Conservation (phyloP, 1,140 invertebrate genomes). For the Hirudo medicinalis region DNA sequence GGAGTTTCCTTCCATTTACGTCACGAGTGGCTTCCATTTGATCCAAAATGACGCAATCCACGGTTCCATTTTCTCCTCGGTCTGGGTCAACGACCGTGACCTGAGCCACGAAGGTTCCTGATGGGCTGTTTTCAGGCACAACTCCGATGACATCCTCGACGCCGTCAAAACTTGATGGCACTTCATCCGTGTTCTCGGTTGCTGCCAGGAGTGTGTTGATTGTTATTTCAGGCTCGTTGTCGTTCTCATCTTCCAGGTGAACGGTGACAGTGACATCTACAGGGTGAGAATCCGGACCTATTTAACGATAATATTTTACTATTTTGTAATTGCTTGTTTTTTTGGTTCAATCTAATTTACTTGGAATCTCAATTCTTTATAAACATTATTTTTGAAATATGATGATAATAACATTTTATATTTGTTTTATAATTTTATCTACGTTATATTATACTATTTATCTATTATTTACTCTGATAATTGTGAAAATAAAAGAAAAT, state of each 20-base stretch:
- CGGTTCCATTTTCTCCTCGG: slow-evolving; percentile 69
- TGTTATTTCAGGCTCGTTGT: slow-evolving; percentile 20
- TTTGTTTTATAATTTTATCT: too few species aligned
- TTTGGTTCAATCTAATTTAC: too few species aligned
- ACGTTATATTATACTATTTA: too few species aligned
- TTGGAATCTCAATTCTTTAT: too few species aligned
- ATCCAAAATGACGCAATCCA: slow-evolving; percentile 19
- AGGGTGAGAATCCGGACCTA: slow-evolving; percentile 15
- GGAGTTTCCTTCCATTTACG: too few species aligned
- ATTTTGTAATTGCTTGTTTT: not conserved
- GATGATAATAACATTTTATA: too few species aligned
- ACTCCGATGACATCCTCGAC: slow-evolving; percentile 47
- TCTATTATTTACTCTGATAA: not conserved
- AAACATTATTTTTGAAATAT: too few species aligned
- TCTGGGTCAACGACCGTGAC: slow-evolving; percentile 76
- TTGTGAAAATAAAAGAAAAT: too few species aligned
- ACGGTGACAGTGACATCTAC: slow-evolving; percentile 14
- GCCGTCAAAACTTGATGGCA: not conserved
- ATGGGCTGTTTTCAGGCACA: slow-evolving; percentile 77
- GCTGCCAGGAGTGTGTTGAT: slow-evolving; percentile 20
- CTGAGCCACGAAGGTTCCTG: slow-evolving; percentile 76
- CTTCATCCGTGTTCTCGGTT: not conserved
- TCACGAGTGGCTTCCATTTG: not conserved
- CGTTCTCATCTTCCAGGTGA: slow-evolving; percentile 21
- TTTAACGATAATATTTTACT: not conserved